A percentile compares a stretch with the other conserved stretches of the same genome.
Conservation (phyloP, 2,797 vertebrate genomes). For the Harpagifer antarcticus region DNA sequence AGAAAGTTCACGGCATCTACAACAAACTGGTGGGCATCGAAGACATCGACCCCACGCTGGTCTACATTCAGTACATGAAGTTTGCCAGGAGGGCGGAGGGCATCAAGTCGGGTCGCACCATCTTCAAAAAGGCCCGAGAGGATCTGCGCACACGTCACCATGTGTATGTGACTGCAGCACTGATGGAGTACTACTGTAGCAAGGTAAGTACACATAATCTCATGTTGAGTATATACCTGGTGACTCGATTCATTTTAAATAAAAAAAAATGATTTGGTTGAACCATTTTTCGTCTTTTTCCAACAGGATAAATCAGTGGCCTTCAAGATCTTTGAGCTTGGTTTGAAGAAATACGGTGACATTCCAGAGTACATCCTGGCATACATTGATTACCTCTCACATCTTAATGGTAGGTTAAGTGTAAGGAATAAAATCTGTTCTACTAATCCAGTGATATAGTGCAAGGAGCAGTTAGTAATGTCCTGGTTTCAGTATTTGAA, state of each 20-base stretch:
- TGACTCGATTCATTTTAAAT: not conserved
- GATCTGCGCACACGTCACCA: constrained; percentile 96
- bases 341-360: constrained; percentile 98
- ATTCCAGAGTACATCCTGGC: constrained; percentile 99
- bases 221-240: not conserved
- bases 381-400: constrained; percentile 99
- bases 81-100: constrained; percentile 98
- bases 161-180: constrained; percentile 96
- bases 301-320: constrained; percentile 98
- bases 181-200: constrained; percentile 99
- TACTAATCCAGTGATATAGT: not conserved
- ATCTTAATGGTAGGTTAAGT: constrained; percentile 91
- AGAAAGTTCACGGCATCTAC: constrained; percentile 98
- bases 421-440: not conserved
- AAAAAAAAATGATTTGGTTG: too few species aligned
- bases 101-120: constrained; percentile 96
- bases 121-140: constrained; percentile 98
- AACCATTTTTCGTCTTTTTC: not conserved
- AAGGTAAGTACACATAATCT: constrained; percentile 85
- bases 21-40: constrained; percentile 87
- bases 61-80: constrained; percentile 99
- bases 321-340: constrained; percentile 99
- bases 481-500: not conserved
- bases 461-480: not conserved
- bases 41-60: constrained; percentile 86